Conservation (phyloP, 2,888 invertebrate species). For the Archips crataeganus region DNA sequence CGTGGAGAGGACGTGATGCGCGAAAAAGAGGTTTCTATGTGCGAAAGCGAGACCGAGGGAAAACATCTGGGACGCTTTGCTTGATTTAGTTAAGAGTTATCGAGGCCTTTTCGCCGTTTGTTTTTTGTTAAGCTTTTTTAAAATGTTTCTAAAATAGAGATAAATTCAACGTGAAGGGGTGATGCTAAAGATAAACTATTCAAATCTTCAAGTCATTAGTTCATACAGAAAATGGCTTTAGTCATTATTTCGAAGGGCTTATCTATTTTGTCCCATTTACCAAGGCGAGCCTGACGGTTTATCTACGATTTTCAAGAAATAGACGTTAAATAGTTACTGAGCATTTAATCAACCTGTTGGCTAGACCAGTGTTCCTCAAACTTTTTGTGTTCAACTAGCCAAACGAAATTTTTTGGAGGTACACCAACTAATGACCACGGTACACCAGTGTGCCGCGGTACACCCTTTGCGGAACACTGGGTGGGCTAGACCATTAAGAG, state of each 20-base stretch:
- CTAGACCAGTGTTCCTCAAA: too few species aligned
- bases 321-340: too few species aligned
- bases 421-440: too few species aligned
- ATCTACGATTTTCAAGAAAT: neutral
- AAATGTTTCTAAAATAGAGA: constrained; percentile 12
- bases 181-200: constrained; percentile 23
- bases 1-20: constrained; percentile 57
- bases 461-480: too few species aligned
- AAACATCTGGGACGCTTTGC: constrained; percentile 61
- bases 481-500: too few species aligned
- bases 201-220: constrained; percentile 8
- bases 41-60: constrained; percentile 57
- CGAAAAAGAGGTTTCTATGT: constrained; percentile 49
- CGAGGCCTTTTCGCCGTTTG: constrained; percentile 32
- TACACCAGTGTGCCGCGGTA: too few species aligned
- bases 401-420: too few species aligned
- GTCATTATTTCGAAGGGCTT: constrained; percentile 19
- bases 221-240: constrained; percentile 28
- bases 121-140: constrained; percentile 30
- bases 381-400: too few species aligned
- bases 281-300: constrained; percentile 8
- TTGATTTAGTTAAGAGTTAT: constrained; percentile 35
- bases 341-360: too few species aligned
- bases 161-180: neutral
- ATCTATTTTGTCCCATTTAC: constrained; percentile 29